Percentiles rank a stretch among this genome's conserved stretches.
Conservation (phyloP, 2,888 invertebrate species). For the Habroteleia sp. region DNA sequence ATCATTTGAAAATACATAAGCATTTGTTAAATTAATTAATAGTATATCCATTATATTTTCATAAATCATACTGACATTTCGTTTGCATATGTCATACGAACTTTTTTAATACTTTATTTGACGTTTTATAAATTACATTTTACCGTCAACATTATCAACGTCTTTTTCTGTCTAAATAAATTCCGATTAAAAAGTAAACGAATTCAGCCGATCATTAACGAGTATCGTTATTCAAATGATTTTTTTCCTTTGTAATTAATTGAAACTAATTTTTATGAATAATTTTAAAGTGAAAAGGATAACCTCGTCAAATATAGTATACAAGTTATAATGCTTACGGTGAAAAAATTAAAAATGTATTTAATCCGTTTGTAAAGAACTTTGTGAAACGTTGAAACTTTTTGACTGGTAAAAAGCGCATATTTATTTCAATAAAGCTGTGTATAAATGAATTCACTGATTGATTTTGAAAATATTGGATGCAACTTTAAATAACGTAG, state of each 20-base stretch:
- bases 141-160: neutral
- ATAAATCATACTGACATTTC: slow-evolving; percentile 16
- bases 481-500: too few relatives aligned
- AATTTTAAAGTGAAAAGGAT: too few relatives aligned
- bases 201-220: slow-evolving; percentile 1
- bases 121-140: slow-evolving; percentile 26
- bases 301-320: too few relatives aligned
- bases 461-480: too few relatives aligned
- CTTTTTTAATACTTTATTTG: slow-evolving; percentile 7
- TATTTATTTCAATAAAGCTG: too few relatives aligned
- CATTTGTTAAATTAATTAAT: slow-evolving; percentile 9
- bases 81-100: slow-evolving; percentile 8
- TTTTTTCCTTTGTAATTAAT: neutral
- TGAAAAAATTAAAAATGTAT: too few relatives aligned
- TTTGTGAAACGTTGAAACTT: too few relatives aligned
- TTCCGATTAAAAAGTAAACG: neutral
- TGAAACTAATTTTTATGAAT: neutral
- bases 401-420: too few relatives aligned
- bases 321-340: too few relatives aligned
- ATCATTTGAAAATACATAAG: neutral
- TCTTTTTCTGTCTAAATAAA: neutral
- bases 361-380: too few relatives aligned
- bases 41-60: slow-evolving; percentile 3
- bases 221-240: slow-evolving; percentile 1
- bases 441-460: too few relatives aligned